Percentiles rank a stretch among this genome's conserved stretches.
Evolutionary conservation across 2,888 invertebrate genomes (phyloP).

Genomic region (Cryptus viduatorius): DNA sequence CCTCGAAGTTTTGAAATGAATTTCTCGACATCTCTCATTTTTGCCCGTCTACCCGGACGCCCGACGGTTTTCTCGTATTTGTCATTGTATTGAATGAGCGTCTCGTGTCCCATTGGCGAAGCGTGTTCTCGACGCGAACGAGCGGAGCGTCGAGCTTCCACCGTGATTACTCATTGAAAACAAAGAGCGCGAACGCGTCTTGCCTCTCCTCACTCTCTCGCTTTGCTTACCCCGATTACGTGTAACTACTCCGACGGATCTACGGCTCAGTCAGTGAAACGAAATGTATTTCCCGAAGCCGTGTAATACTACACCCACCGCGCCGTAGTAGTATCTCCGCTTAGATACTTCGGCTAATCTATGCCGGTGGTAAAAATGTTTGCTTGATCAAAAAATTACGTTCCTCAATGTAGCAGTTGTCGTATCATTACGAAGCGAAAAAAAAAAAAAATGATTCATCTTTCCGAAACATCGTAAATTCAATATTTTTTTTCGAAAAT

Average conservation of each 20-base stretch:
- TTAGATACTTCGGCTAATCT: constrained; percentile 4
- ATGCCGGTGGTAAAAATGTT: constrained; percentile 32
- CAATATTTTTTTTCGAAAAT: not conserved
- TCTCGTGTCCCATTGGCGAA: constrained; percentile 37
- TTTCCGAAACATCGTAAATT: no score
- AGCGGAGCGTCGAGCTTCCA: constrained; percentile 54
- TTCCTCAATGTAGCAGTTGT: not conserved
- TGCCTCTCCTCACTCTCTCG: not conserved
- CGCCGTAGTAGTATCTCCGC: constrained; percentile 21
- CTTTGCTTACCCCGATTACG: constrained; percentile 40
- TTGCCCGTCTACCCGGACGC: not conserved
- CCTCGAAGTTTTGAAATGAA: not conserved
- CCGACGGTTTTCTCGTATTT: not conserved
- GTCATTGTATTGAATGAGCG: constrained; percentile 53
- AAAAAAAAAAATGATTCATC: no score
- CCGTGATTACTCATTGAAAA: constrained; percentile 70
- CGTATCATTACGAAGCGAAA: no score
- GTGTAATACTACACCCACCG: constrained; percentile 18
- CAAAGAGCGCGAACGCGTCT: constrained; percentile 61
- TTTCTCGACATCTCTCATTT: not conserved
- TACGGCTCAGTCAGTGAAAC: constrained; percentile 41
- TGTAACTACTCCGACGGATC: constrained; percentile 29
- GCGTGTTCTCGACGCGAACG: constrained; percentile 24
- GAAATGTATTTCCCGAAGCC: constrained; percentile 48
- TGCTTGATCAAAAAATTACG: not conserved